Evolutionary conservation across 2,797 vertebrate genomes (phyloP), one percentile per base, ranked within the genome.

Genomic region (Menidia menidia): DNA sequence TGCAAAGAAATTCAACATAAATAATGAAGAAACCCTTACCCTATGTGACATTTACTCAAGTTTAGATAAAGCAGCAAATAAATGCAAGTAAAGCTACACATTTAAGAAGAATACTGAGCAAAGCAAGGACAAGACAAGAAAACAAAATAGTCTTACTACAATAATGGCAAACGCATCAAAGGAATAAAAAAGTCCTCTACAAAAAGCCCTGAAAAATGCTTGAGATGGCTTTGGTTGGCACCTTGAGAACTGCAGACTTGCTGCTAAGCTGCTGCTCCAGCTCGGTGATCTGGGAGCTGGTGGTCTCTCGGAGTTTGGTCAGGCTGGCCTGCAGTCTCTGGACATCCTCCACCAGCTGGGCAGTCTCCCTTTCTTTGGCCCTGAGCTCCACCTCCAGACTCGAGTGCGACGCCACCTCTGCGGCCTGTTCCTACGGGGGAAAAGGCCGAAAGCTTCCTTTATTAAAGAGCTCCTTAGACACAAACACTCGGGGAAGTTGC

Each of bases 261-360:
- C 92, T 94, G 0, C 92, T 96, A 80, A 99, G 95, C 92, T 99
- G 97, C 93, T 97, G 95, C 92, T 99, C 96, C 42, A 99, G 96
- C 90, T 97, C 96, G 19, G 94, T 92, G 89, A 98, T 98, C 86
- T 98, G 97, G 86, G 94, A 96, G 93, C 95, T 94, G 31, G 96
- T 97, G 86, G 95, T 97, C 92, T 99, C 97, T 45, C 96, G 90
- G 80, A 98, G 96, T 93, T 96, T 96, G 91, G 94, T 96, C 90
- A 99, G 96, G 95, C 95, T 98, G 95, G 95, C 95, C 94, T 99
- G 98, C 89, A 99, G 96, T 85, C 97, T 94, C 94, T 98, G 98
- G 62, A 99, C 96, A 12, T 99, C 98, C 81, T 99, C 98, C 33
- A 98, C 96, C 58, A 99, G 95, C 93, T 99, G 97, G 66, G 95